A percentile compares a stretch with the other conserved stretches of the same genome.
phyloP scores from a whole-genome alignment of 2,797 vertebrate species.

The Sebastes cheni region DNA sequence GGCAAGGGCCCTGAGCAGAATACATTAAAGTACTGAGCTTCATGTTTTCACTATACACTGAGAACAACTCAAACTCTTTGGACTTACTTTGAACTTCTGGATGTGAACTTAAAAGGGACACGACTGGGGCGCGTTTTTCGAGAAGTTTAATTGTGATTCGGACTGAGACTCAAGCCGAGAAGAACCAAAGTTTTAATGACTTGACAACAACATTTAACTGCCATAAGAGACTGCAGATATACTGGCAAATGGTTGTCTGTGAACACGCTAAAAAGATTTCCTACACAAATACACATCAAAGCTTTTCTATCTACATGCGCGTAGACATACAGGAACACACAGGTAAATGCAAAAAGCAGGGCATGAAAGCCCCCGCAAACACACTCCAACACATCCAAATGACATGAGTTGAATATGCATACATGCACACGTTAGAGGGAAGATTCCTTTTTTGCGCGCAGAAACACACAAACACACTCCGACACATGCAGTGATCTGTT shows the following conservation, averaged over 20 bases:
- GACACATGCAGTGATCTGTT: conserved; percentile 66
- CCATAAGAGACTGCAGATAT: not conserved
- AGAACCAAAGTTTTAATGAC: conserved; percentile 53
- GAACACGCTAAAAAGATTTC: conserved; percentile 23
- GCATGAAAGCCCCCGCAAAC: conserved; percentile 53
- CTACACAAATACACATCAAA: conserved; percentile 45
- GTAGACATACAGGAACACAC: conserved; percentile 27
- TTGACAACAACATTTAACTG: conserved; percentile 15
- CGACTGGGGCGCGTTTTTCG: conserved; percentile 14
- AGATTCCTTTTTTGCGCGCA: conserved; percentile 25
- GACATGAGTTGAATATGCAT: conserved; percentile 56
- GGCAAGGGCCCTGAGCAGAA: conserved; percentile 56
- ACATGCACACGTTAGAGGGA: conserved; percentile 34
- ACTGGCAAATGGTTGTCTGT: conserved; percentile 15
- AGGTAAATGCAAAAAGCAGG: conserved; percentile 50
- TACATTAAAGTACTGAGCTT: conserved; percentile 39
- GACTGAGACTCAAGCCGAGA: not conserved
- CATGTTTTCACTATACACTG: conserved; percentile 35
- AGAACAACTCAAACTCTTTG: conserved; percentile 39
- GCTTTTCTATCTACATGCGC: conserved; percentile 24
- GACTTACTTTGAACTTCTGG: conserved; percentile 44
- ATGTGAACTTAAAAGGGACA: conserved; percentile 42
- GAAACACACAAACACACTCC: conserved; percentile 57
- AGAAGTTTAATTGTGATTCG: conserved; percentile 31
- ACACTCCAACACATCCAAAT: conserved; percentile 40